phyloP scores from a whole-genome alignment of 2,888 invertebrate species.

The Phania funesta region DNA sequence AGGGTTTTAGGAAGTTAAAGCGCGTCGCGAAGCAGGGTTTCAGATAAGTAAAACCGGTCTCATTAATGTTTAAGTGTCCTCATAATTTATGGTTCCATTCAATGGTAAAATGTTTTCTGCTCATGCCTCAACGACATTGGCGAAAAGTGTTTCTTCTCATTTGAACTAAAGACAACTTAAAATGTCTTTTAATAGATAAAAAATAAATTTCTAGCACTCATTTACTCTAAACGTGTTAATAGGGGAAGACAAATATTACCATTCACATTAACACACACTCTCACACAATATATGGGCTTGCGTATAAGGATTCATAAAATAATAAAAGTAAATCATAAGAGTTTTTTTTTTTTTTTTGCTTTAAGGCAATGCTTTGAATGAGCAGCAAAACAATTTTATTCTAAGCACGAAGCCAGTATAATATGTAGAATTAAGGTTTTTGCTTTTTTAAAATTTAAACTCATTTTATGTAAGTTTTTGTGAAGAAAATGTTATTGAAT shows the following conservation, averaged over 20 bases:
- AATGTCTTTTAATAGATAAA: neutral
- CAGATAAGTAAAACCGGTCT: too few relatives aligned
- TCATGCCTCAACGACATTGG: too few relatives aligned
- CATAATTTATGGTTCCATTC: too few relatives aligned
- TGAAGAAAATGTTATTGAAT: constrained; percentile 4
- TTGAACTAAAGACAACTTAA: neutral
- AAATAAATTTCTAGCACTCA: neutral
- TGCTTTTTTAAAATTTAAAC: neutral
- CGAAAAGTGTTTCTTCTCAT: too few relatives aligned
- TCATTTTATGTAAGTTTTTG: neutral
- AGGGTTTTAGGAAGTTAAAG: too few relatives aligned
- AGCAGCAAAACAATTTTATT: constrained; percentile 45
- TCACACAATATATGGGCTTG: neutral
- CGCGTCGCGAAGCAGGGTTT: too few relatives aligned
- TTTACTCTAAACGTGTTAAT: neutral
- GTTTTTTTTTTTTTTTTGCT: constrained; percentile 77
- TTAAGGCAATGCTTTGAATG: constrained; percentile 15
- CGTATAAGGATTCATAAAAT: constrained; percentile 74
- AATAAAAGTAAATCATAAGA: constrained; percentile 80
- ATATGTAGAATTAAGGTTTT: constrained; percentile 8
- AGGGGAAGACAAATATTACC: neutral
- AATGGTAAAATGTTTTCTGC: too few relatives aligned
- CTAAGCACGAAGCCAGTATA: constrained; percentile 45
- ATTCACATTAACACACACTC: constrained; percentile 1
- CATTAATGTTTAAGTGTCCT: too few relatives aligned